Percentiles rank a stretch among this genome's conserved stretches.
These are phyloP conservation scores for Mastomys coucha DNA, from an alignment of 2,113 vertebrate genomes.

Conservation along the genomic window DNA sequence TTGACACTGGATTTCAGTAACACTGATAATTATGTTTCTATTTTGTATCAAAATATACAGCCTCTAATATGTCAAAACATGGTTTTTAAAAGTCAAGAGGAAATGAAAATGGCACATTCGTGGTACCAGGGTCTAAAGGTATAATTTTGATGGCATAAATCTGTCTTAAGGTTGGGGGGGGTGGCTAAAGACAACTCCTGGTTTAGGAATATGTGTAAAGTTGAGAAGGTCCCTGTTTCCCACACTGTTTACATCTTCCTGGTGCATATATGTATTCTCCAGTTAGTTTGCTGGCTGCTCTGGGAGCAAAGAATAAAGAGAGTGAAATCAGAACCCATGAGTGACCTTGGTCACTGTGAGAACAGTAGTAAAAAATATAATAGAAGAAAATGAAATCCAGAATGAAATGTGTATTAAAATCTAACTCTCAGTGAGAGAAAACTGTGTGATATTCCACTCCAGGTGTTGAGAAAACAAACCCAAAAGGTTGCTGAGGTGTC, in stretches of 20 bases:
- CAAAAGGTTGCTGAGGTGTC: background rate
- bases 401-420: constrained; percentile 14
- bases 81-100: constrained; percentile 1
- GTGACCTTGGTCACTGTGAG: background rate
- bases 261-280: fast-evolving
- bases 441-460: background rate
- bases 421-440: background rate
- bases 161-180: background rate
- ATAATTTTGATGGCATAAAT: background rate
- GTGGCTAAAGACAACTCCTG: background rate
- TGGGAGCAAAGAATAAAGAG: constrained; percentile 14
- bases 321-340: background rate
- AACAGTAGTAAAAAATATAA: background rate
- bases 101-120: constrained; percentile 2
- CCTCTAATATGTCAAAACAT: background rate
- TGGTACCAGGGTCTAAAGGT: background rate
- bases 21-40: background rate
- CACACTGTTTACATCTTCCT: background rate
- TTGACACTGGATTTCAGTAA: constrained; percentile 34
- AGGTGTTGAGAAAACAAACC: background rate
- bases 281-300: background rate
- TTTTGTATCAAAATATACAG: background rate
- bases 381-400: constrained; percentile 9
- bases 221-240: background rate
- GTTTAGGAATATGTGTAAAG: background rate